phyloP scores from a whole-genome alignment of 2,797 vertebrate species.

The Sebastes hubbsi region DNA sequence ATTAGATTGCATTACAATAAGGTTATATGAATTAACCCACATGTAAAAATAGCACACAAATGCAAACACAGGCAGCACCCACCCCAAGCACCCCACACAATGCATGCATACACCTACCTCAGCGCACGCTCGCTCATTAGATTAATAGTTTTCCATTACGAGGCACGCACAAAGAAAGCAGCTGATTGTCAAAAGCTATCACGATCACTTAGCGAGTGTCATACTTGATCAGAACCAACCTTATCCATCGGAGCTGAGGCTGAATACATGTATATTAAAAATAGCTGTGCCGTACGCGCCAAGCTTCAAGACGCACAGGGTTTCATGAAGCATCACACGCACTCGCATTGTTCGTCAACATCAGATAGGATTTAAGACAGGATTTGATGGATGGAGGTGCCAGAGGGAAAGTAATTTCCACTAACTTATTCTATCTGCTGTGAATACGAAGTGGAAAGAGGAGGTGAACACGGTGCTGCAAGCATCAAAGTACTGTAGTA shows the following conservation, averaged over 20 bases:
- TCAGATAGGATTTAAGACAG: constrained; percentile 49
- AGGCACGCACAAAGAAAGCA: neutral
- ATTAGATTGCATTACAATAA: constrained; percentile 66
- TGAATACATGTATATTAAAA: constrained; percentile 42
- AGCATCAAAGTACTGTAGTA: neutral
- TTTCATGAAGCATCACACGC: constrained; percentile 43
- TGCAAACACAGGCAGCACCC: neutral
- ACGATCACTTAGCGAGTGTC: constrained; percentile 33
- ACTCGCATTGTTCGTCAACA: constrained; percentile 48
- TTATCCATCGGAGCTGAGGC: neutral
- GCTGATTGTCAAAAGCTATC: constrained; percentile 26
- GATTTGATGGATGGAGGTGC: constrained; percentile 66
- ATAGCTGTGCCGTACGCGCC: constrained; percentile 6
- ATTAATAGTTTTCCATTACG: constrained; percentile 31
- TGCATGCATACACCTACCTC: neutral
- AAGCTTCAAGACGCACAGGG: constrained; percentile 10
- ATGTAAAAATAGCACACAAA: constrained; percentile 58
- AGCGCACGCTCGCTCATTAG: neutral
- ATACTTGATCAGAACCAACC: constrained; percentile 31
- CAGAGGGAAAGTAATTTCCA: constrained; percentile 53
- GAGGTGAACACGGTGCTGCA: neutral
- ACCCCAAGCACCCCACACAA: neutral
- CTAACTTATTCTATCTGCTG: constrained; percentile 42
- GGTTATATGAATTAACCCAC: constrained; percentile 70
- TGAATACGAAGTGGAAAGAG: constrained; percentile 34